Percentiles rank a stretch among this genome's conserved stretches.
phyloP scores from a whole-genome alignment of 2,797 vertebrate genomes.

The Coluber constrictor region DNA sequence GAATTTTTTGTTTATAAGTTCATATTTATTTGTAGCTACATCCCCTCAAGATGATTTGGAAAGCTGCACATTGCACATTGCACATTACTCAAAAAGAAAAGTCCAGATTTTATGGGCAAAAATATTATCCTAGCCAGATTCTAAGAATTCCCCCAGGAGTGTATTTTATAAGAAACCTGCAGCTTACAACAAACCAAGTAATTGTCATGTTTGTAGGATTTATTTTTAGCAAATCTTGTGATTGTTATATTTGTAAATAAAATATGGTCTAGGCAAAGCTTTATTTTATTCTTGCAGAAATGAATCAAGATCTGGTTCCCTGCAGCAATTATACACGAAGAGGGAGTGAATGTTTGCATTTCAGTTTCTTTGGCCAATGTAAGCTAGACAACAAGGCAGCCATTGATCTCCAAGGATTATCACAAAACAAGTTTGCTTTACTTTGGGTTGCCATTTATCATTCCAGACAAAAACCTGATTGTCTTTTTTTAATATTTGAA shows the following conservation, averaged over 20 bases:
- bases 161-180: conserved; percentile 46
- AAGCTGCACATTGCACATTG: neutral
- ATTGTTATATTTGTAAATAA: conserved; percentile 56
- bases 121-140: conserved; percentile 25
- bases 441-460: conserved; percentile 47
- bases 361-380: conserved; percentile 48
- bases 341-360: conserved; percentile 47
- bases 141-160: conserved; percentile 31
- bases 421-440: conserved; percentile 47
- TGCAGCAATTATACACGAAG: conserved; percentile 44
- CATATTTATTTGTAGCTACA: conserved; percentile 10
- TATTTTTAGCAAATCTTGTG: conserved; percentile 48
- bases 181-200: conserved; percentile 61
- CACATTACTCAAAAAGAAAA: conserved; percentile 21
- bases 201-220: conserved; percentile 48
- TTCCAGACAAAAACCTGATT: conserved; percentile 46
- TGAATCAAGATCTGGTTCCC: conserved; percentile 46
- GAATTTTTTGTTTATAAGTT: neutral
- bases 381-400: conserved; percentile 55
- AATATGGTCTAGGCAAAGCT: conserved; percentile 35
- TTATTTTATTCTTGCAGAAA: conserved; percentile 52
- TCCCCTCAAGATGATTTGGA: neutral
- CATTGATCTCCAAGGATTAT: conserved; percentile 60
- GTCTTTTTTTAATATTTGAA: conserved; percentile 35
- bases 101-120: conserved; percentile 28